Conservation (phyloP, 2,797 vertebrate genomes). For the Aselliscus stoliczkanus region DNA sequence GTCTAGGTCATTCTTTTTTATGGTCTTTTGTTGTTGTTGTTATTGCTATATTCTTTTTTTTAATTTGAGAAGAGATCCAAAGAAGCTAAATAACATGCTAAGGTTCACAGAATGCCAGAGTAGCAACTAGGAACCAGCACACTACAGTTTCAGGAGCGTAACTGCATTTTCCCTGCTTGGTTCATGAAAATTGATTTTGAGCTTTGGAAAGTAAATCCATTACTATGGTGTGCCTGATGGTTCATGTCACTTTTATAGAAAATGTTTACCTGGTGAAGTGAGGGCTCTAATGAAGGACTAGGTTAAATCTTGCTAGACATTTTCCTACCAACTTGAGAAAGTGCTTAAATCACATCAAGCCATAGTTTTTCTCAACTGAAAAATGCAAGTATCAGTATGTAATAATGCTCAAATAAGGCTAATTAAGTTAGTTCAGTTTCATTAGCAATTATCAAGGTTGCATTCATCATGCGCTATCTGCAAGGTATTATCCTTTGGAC, state of each 20-base stretch:
- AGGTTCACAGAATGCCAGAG: neutral
- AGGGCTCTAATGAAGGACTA: neutral
- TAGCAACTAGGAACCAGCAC: neutral
- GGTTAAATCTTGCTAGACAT: neutral
- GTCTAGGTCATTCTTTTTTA: neutral
- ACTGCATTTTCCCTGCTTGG: neutral
- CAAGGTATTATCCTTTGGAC: neutral
- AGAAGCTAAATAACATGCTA: neutral
- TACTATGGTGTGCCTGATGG: neutral
- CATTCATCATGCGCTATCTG: neutral
- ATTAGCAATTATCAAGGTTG: neutral
- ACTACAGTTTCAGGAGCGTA: neutral
- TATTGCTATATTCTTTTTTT: neutral
- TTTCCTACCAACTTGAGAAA: neutral
- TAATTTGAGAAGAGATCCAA: neutral
- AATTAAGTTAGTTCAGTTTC: neutral
- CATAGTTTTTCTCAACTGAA: neutral
- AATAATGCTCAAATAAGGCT: neutral
- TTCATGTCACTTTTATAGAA: neutral
- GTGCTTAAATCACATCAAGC: neutral
- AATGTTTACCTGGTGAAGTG: neutral
- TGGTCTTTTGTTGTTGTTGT: neutral
- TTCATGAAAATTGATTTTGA: neutral
- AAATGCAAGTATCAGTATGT: neutral
- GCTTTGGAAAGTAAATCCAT: neutral